Evolutionary conservation across 2,113 vertebrate species (phyloP), one percentile per base, ranked within the genome.

Genomic region (Bos indicus): DNA sequence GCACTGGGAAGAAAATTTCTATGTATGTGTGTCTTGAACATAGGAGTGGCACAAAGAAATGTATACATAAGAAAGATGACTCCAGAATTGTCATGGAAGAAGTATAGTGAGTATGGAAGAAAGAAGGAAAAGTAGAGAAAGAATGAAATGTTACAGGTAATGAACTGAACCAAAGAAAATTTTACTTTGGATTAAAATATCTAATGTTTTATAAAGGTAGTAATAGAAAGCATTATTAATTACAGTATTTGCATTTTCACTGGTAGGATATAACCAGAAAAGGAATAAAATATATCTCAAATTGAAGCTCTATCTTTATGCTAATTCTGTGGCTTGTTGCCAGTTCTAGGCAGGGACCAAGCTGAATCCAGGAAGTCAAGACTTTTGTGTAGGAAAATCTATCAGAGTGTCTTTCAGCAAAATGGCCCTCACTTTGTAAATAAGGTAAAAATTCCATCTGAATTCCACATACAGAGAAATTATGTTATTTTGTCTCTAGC

Each of bases 161-260:
- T 56, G 2, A 78, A 54, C 17, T 80, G 46, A 71, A 84, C 33
- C 48, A 60, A 88, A 88, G 28, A 33, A 17, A n/a, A 88, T 0
- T 3, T 51, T 87, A 78, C 17, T 57, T 83, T 64, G 36, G 8
- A 80, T 83, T 95, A 84, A 71, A 95, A 11, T 71, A 71, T 90
- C 43, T 57, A 43, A 25, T 54, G 26, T 7, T 90, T 80, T 43
- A 40, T 33, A 57, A 56, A 81, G 57, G 60, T 46, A 90, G 67
- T 78, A 43, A 59, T 52, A 78, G 43, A 62, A 67, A 16, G 48
- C 15, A n/a, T 71, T 52, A 25, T 92, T 84, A 23, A 74, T 64
- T 26, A 87, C 1, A 40, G 15, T 23, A 43, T 83, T 96, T 94
- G 13, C 33, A 74, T 84, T 56, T n/a, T 88, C 40, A 67, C 11